Base-by-base conservation (phyloP, 2,888 invertebrate species). In the Pemphredon lugubris region DNA sequence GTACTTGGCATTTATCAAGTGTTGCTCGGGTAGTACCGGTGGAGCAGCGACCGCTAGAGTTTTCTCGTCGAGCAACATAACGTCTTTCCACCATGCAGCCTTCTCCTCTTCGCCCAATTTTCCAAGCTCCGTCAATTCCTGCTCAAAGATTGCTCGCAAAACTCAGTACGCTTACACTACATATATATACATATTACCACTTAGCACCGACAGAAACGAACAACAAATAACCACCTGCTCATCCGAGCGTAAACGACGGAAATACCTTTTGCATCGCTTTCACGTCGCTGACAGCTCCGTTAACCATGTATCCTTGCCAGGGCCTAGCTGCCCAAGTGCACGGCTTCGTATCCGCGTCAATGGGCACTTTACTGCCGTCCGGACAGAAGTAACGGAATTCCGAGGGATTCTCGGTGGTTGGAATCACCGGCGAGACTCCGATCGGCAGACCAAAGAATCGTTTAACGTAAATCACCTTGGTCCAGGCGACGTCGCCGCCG, bases 311-410 rank as follows among this genome's bases (percentile, higher is more conserved):
- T 9, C 95, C 95, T 84, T 94, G 95, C 95, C 96, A 96, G n/a
- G 96, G 96, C 65, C 96, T 92, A 0, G 95, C 95, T 0, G 96
- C 96, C 96, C 96, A 96, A 0, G 94, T 93, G 84, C 96, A 96
- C 0, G 93, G 92, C 32, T 87, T 86, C 11, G 90, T 91, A 40
- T 93, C 92, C 2, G 92, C 92, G 26, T 92, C 93, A 9, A 96
- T 91, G 0, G 94, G 92, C 0, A 92, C 92, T 82, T 93, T 94
- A 4, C 92, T 92, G 1, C 95, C 96, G 85, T 96, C 96, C 2
- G 94, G 94, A 84, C 96, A 96, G 39, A 96, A 92, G 85, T 96
- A 95, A 48, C 94, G 93, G 87, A 92, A 96, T 23, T 95, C 92
- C 5, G 91, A 92, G 0, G 94, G 92, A 72, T 93, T 92, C 86